Conservation (phyloP, 2,888 invertebrate species). For the Aethes cnicana region DNA sequence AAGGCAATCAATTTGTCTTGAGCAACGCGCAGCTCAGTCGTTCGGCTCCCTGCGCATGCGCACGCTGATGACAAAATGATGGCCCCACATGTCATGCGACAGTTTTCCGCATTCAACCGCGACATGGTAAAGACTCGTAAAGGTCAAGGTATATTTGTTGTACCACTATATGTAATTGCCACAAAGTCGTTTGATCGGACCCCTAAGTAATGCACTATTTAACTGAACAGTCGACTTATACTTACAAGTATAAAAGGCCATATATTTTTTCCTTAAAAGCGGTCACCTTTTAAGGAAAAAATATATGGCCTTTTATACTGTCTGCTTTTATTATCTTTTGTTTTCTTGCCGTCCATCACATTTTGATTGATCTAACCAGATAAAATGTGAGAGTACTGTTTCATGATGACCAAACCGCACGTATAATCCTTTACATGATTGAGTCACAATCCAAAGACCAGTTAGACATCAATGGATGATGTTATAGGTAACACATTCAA, state of each 20-base stretch:
- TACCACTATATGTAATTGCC: background rate
- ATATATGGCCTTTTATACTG: background rate
- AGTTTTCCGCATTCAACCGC: slow-evolving; percentile 27
- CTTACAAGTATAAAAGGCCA: background rate
- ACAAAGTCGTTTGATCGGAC: no score
- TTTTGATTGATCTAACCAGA: background rate
- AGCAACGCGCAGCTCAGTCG: slow-evolving; percentile 2
- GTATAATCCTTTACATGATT: no score
- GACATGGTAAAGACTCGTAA: slow-evolving; percentile 5
- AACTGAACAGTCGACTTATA: no score
- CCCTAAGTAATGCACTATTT: no score
- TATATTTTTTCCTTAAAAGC: background rate
- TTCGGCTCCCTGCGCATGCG: slow-evolving; percentile 17
- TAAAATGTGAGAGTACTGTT: no score
- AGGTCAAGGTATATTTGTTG: slow-evolving; percentile 23
- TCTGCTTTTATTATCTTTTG: background rate
- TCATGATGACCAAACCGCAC: no score
- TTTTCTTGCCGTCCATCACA: background rate
- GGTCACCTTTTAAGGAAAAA: no score
- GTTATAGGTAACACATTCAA: background rate
- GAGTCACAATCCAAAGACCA: no score
- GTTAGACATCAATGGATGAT: no score
- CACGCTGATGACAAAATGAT: slow-evolving; percentile 30
- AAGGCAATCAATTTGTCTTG: slow-evolving; percentile 12
- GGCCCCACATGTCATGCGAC: slow-evolving; percentile 17